Evolutionary conservation across 2,113 vertebrate species (phyloP).

Genomic region (Sciurus niger): DNA sequence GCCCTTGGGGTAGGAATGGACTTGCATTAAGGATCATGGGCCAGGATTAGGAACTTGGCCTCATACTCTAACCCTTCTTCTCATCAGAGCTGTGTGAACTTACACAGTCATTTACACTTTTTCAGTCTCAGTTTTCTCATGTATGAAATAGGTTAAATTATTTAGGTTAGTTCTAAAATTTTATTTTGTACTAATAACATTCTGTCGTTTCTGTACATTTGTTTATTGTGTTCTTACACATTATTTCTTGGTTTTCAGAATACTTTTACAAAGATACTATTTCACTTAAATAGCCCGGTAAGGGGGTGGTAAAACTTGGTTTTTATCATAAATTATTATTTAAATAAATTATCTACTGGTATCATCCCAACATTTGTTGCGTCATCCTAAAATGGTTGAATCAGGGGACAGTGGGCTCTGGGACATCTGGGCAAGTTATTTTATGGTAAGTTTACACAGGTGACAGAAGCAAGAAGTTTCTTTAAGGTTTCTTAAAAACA

Average conservation of each 20-base stretch:
- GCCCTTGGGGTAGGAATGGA: neutral
- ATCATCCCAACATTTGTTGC: too few relatives aligned
- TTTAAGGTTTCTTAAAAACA: neutral
- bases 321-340: neutral
- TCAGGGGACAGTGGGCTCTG: neutral
- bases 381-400: neutral
- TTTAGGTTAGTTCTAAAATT: neutral
- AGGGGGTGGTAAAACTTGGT: neutral
- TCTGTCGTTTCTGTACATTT: neutral
- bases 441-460: neutral
- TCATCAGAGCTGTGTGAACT: neutral
- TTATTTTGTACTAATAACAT: neutral
- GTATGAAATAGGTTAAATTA: neutral
- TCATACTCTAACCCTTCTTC: neutral
- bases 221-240: neutral
- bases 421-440: too few relatives aligned
- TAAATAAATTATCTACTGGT: neutral
- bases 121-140: neutral
- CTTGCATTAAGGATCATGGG: neutral
- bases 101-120: neutral
- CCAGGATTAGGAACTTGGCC: too few relatives aligned
- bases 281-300: neutral
- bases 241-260: slow-evolving; percentile 20
- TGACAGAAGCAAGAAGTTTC: neutral
- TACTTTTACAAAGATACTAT: neutral